Conservation (phyloP, 2,113 vertebrate species). For the Cynopterus brachyotis region DNA sequence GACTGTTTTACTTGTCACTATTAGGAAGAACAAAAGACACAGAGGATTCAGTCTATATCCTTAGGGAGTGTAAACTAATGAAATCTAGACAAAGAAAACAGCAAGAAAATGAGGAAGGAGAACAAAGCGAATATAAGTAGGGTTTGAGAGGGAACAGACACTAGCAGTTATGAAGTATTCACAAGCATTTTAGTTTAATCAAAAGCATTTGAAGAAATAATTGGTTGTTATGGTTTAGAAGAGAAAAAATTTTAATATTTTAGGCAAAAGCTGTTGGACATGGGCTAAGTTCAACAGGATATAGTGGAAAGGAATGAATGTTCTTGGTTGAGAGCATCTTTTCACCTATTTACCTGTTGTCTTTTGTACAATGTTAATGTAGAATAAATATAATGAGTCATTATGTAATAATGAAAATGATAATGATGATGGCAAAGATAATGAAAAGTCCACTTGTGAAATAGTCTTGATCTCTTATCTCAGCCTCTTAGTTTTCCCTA, state of each 20-base stretch:
- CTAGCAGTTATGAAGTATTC: not conserved
- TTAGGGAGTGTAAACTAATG: not conserved
- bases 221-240: not conserved
- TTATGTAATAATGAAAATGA: not conserved
- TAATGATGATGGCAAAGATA: not conserved
- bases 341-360: not conserved
- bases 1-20: not conserved
- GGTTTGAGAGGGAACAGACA: not conserved
- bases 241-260: not conserved
- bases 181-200: not conserved
- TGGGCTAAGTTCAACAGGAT: accelerated
- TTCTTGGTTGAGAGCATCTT: not conserved
- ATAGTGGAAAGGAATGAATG: not conserved
- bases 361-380: not conserved
- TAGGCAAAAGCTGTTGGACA: not conserved
- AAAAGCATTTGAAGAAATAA: not conserved
- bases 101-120: not conserved
- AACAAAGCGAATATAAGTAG: not conserved
- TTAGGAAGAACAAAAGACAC: not conserved
- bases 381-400: not conserved
- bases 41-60: not conserved
- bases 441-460: not conserved
- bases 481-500: not conserved
- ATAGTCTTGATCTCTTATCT: not conserved
- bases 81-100: not conserved